Evolutionary conservation across 2,888 invertebrate species (phyloP), one percentile per base, ranked within the genome.

Genomic region (Drosophila koepferae): DNA sequence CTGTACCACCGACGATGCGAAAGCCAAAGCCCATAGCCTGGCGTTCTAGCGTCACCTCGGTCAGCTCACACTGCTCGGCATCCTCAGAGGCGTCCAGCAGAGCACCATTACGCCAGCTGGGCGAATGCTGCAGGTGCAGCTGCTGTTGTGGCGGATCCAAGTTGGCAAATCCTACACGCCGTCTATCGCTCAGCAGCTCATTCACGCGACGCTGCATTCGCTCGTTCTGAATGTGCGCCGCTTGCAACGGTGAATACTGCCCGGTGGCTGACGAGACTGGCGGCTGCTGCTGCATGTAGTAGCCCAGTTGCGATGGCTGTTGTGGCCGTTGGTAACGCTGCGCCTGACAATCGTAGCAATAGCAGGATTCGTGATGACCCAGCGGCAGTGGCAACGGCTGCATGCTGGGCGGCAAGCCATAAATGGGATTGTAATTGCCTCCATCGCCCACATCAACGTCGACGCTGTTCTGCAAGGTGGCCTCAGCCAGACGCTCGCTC

Each of bases 11-110:
- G 40, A 99, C 97, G 91, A 99, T 98, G 74, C 99, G 95, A 94
- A 99, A 99, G 10, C 99, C 99, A 94, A 99, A 99, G 3, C 99
- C 99, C 64, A 96, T 96, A 43, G 97, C 97, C 85, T 98, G 97
- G n/a, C 98, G 95, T 55, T 97, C 96, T 60, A 99, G 93, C 0
- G 97, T 96, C 10, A 99, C 93, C 73, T 93, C 93, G 0, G 92
- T 92, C 10, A 93, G 67, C 36, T 92, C 91, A 61, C 89, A 93
- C 43, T 90, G 91, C 53, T 91, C 87, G 16, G 87, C 82, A 70
- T 87, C 85, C 36, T 85, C 89, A 0, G 87, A 87, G 10, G 53
- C 87, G 40, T 87, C 87, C 1, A 82, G 63, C 56, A 81, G 10
- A 0, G 81, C 86, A 9, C 82, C 82, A 49, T 76, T 82, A 0